These are phyloP conservation scores for Trichoplusia ni DNA, from an alignment of 1,140 invertebrate genomes.

Conservation along the genomic window DNA sequence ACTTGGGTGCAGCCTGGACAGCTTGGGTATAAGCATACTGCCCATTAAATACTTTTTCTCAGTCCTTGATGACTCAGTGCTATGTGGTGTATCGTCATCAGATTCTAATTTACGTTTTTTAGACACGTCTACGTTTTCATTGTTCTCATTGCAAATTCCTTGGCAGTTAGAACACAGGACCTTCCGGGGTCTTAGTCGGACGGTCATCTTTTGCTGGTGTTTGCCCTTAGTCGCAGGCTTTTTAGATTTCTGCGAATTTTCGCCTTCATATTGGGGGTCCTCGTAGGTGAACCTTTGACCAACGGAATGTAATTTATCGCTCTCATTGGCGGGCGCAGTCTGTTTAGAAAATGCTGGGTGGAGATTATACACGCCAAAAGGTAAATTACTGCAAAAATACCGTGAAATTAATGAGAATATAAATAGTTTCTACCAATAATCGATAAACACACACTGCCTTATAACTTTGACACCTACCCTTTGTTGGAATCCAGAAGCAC, in stretches of 20 bases:
- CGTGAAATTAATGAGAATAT: conserved; percentile 37
- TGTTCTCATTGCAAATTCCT: conserved; percentile 92
- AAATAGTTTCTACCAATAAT: conserved; percentile 50
- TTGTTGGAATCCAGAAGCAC: conserved; percentile 91
- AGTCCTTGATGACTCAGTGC: conserved; percentile 55
- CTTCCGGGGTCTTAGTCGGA: conserved; percentile 90
- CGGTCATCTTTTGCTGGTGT: conserved; percentile 87
- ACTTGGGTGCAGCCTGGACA: conserved; percentile 84
- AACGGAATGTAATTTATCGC: conserved; percentile 88
- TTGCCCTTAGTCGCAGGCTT: conserved; percentile 74
- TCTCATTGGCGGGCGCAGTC: conserved; percentile 67
- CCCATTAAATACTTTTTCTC: conserved; percentile 78
- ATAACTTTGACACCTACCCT: conserved; percentile 84
- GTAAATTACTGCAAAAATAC: conserved; percentile 85
- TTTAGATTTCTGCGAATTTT: conserved; percentile 59
- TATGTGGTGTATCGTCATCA: conserved; percentile 57
- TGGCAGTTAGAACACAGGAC: conserved; percentile 94
- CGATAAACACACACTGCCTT: conserved; percentile 48
- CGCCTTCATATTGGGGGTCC: conserved; percentile 70
- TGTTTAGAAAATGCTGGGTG: conserved; percentile 82
- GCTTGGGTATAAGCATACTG: conserved; percentile 84
- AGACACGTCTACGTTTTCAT: conserved; percentile 88
- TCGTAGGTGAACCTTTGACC: conserved; percentile 91
- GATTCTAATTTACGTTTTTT: conserved; percentile 83
- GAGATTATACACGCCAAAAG: conserved; percentile 85